Percentiles rank a stretch among this genome's conserved stretches.
Evolutionary conservation across 2,797 vertebrate species (phyloP).

Genomic region (Emys orbicularis): DNA sequence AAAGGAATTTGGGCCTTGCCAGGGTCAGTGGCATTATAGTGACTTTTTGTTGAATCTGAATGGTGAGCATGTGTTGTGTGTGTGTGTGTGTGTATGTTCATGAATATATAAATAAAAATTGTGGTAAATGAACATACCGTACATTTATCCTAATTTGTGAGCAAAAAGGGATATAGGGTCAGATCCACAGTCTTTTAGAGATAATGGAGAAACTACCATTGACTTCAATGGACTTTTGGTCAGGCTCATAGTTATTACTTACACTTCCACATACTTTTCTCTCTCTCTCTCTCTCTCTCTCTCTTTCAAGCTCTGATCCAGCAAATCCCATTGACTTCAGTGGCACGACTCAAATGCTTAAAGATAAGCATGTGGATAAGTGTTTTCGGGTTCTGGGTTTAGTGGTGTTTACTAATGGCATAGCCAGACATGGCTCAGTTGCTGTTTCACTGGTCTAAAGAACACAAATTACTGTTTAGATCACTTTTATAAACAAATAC

Average conservation of each 20-base stretch:
- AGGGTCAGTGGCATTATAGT: neutral
- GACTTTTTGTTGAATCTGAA: neutral
- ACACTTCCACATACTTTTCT: neutral
- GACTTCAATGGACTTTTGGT: neutral
- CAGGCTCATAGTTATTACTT: neutral
- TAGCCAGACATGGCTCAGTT: neutral
- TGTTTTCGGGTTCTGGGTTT: neutral
- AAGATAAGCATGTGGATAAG: neutral
- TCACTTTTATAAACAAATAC: neutral
- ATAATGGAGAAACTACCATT: no score
- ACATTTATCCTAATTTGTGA: neutral
- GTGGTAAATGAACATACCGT: neutral
- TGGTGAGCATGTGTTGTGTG: neutral
- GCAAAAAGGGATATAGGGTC: accelerated
- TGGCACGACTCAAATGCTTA: neutral
- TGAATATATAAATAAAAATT: neutral
- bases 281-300: neutral
- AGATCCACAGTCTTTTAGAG: neutral
- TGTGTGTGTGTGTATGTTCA: neutral
- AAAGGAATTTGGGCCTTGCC: neutral
- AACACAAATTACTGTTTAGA: neutral
- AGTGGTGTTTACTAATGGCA: neutral
- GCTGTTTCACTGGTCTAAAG: neutral
- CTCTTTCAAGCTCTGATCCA: neutral
- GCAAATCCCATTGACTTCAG: neutral